Base-by-base conservation (phyloP, 64 coral and sea anemone genomes). In the Catalaphyllia jardinei region DNA sequence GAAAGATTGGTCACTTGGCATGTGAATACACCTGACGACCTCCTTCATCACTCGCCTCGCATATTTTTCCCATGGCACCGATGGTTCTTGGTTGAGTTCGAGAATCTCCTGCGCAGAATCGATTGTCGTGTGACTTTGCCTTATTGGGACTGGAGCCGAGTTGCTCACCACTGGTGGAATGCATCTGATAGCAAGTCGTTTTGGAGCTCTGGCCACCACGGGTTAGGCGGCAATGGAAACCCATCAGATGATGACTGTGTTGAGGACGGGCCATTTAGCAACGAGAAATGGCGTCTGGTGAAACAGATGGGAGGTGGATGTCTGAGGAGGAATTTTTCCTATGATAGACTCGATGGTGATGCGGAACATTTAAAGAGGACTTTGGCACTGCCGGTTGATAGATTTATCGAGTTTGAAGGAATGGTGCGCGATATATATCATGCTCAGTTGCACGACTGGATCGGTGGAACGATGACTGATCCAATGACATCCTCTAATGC, bases 61-160 rank as follows among this genome's bases (percentile, higher is more conserved):
- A 90, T 92, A 16, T 98, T 98, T 72, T 81, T 98, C 33, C 93
- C 96, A 0, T 98, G 96, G 93, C 96, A 98, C 69, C 90, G 96
- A 1, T 98, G 96, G 96, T 98, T 35, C 33, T 35, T 35, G 33
- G 33, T 35, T 35, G 33, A 35, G 33, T 35, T 35, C 33, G 33
- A 35, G 71, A 98, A 98, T 77, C 75, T 98, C 13, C 55, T 98
- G 28, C 93, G 87, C 49, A 57, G 64, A 90, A 79, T 98, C 4
- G 93, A 98, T n/a, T 98, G 96, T 57, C 96, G 96, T 4, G 96
- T 98, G 18, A 98, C 90, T 51, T 75, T 95, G 3, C 93, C 96
- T 11, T 98, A 95, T 51, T 98, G 96, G 96, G 75, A 94, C 87
- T 98, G 96, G 96, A 77, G 86, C 42, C 90, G 76, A 82, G 96